phyloP scores from a whole-genome alignment of 2,113 vertebrate genomes.

The Noturus placidus region DNA sequence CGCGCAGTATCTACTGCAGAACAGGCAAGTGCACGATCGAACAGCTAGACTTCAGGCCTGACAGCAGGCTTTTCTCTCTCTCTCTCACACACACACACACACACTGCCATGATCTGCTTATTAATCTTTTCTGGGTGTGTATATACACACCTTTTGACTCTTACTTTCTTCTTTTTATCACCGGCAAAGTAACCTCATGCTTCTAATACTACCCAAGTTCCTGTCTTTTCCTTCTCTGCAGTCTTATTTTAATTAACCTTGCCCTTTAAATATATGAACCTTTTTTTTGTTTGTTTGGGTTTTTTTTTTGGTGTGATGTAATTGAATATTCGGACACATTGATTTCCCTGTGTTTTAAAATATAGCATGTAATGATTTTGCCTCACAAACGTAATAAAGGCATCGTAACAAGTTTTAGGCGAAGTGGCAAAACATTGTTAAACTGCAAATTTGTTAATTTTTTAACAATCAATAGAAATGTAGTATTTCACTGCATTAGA shows the following conservation, averaged over 20 bases:
- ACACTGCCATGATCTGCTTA: neutral
- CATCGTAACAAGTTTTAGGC: neutral
- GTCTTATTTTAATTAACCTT: neutral
- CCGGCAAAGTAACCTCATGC: neutral
- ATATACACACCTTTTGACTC: neutral
- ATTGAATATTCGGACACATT: neutral
- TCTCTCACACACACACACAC: neutral
- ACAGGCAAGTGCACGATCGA: slow-evolving; percentile 78
- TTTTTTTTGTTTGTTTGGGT: too few relatives aligned
- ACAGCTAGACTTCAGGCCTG: neutral
- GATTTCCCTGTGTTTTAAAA: neutral
- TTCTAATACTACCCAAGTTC: neutral
- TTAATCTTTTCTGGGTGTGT: neutral
- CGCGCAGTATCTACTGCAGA: slow-evolving; percentile 97
- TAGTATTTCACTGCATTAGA: neutral
- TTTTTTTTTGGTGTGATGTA: neutral
- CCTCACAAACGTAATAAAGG: neutral
- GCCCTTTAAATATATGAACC: neutral
- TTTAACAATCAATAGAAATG: too few relatives aligned
- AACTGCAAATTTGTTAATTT: too few relatives aligned
- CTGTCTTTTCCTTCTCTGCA: slow-evolving; percentile 4
- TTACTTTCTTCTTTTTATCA: neutral
- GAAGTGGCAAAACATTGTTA: neutral
- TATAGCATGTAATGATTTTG: neutral
- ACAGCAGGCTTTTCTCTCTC: neutral